phyloP scores from a whole-genome alignment of 2,113 vertebrate genomes.

The Lates calcarifer region DNA sequence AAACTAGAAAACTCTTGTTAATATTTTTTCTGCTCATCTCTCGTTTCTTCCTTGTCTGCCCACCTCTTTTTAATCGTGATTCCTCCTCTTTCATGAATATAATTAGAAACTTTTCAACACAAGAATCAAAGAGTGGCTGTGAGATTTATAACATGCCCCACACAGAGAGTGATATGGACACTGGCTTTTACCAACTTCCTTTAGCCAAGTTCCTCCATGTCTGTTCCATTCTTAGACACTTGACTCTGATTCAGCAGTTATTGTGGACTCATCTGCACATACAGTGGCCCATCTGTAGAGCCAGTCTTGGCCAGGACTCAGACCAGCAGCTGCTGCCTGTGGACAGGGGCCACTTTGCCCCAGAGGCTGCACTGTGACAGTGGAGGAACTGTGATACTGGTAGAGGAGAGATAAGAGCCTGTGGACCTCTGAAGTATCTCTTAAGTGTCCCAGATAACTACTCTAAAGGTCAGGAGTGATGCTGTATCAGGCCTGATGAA shows the following conservation, averaged over 20 bases:
- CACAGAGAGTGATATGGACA: not conserved
- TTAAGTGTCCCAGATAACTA: constrained; percentile 52
- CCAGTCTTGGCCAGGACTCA: constrained; percentile 1
- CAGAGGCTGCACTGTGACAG: constrained; percentile 9
- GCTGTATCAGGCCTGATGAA: constrained; percentile 22
- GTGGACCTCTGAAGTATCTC: constrained; percentile 47
- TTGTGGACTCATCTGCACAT: constrained; percentile 18
- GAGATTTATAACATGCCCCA: not conserved
- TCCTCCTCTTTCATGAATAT: not conserved
- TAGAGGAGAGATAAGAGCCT: constrained; percentile 51
- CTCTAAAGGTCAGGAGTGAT: constrained; percentile 55
- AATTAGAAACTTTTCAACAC: no score
- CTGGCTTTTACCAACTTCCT: not conserved
- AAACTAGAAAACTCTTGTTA: not conserved
- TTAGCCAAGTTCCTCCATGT: constrained; percentile 8
- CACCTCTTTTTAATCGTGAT: not conserved
- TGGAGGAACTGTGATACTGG: constrained; percentile 42
- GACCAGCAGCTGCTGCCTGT: constrained; percentile 36
- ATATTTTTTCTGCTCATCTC: not conserved
- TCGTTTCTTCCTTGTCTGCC: not conserved
- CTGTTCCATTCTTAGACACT: constrained; percentile 28
- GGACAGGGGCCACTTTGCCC: constrained; percentile 11
- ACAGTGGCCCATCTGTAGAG: constrained; percentile 11
- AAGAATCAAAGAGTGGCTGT: not conserved
- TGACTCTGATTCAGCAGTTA: constrained; percentile 20